These are phyloP conservation scores for Oreortyx pictus DNA, from an alignment of 2,797 vertebrate genomes.

Conservation along the genomic window DNA sequence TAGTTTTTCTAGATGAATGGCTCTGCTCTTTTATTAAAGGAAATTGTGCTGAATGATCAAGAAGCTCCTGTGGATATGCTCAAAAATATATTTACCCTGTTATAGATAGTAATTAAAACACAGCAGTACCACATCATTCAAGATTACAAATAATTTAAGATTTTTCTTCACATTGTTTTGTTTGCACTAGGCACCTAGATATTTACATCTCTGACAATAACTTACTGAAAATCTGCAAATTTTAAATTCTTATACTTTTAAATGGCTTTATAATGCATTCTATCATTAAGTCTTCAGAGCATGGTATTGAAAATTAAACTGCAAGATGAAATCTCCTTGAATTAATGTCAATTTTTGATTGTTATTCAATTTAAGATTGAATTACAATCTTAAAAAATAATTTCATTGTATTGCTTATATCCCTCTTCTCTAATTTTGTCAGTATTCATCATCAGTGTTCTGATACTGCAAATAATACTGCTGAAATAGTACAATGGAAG, in stretches of 20 bases:
- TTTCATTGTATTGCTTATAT: not conserved
- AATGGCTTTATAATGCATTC: not conserved
- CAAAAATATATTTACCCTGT: slow-evolving; percentile 51
- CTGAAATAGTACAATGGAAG: not conserved
- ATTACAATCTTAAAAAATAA: not conserved
- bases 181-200: not conserved
- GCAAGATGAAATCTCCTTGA: not conserved
- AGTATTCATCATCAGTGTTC: not conserved
- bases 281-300: not conserved
- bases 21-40: slow-evolving; percentile 50
- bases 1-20: slow-evolving; percentile 55
- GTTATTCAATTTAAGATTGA: not conserved
- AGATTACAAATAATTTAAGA: not conserved
- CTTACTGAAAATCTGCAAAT: not conserved
- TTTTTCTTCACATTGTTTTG: not conserved
- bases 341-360: not conserved
- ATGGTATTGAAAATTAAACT: not conserved
- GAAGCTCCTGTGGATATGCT: slow-evolving; percentile 34
- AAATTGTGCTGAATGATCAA: slow-evolving; percentile 42
- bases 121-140: slow-evolving; percentile 25
- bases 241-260: not conserved
- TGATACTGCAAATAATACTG: not conserved
- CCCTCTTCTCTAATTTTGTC: not conserved
- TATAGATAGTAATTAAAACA: slow-evolving; percentile 39
- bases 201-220: not conserved